These are phyloP conservation scores for Serilophus lunatus DNA, from an alignment of 2,113 vertebrate species.

Conservation along the genomic window DNA sequence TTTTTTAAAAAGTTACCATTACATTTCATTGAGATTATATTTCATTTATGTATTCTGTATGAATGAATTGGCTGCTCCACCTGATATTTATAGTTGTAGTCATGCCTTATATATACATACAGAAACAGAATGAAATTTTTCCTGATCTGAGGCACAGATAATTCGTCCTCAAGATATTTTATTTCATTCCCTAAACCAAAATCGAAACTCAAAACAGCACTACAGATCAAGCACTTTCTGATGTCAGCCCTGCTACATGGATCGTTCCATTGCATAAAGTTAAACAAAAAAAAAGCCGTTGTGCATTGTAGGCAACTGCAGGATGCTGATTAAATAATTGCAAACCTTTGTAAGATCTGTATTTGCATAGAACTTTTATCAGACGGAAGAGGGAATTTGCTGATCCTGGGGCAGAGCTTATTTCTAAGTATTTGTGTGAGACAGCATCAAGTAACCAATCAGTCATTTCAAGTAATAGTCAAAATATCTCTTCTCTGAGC, in stretches of 20 bases:
- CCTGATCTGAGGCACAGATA: not conserved
- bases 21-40: not conserved
- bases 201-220: constrained; percentile 15
- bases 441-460: not conserved
- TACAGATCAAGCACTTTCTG: not conserved
- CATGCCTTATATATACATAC: not conserved
- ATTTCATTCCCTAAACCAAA: constrained; percentile 9
- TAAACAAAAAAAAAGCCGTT: not conserved
- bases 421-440: not conserved
- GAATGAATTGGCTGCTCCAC: not conserved
- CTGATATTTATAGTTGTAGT: constrained; percentile 25
- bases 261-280: not conserved
- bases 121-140: constrained; percentile 3
- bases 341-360: not conserved
- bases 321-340: not conserved
- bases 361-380: not conserved
- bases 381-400: not conserved
- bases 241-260: not conserved
- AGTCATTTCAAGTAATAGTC: not conserved
- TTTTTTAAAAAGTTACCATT: not conserved
- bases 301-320: not conserved
- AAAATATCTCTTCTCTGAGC: not conserved
- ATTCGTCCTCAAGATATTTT: not conserved
- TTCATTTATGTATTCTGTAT: not conserved
- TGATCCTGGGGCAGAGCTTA: not conserved